Evolutionary conservation across 2,113 vertebrate species (phyloP).

Genomic region (Corydoras maculifer): DNA sequence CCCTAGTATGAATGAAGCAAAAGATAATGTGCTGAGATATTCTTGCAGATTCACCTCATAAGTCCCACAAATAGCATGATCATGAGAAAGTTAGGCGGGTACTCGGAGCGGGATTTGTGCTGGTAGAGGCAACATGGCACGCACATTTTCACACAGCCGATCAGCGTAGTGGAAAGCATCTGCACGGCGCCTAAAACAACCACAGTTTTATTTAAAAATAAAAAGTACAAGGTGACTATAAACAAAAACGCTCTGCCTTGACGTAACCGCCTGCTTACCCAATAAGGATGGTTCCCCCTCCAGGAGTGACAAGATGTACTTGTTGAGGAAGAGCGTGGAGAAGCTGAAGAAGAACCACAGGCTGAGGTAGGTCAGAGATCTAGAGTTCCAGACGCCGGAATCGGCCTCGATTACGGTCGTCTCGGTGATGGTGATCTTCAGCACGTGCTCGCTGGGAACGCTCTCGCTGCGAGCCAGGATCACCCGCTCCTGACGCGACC

Average conservation of each 20-base stretch:
- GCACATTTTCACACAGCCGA: conserved; percentile 84
- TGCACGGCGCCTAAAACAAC: conserved; percentile 78
- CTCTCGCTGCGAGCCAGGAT: conserved; percentile 73
- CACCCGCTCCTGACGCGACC: conserved; percentile 68
- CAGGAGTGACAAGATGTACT: conserved; percentile 88
- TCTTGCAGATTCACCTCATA: conserved; percentile 72
- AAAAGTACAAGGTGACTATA: neutral
- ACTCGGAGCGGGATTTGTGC: conserved; percentile 81
- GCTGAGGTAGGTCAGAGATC: conserved; percentile 75
- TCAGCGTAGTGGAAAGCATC: conserved; percentile 91
- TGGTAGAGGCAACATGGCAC: conserved; percentile 87
- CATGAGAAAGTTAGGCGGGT: conserved; percentile 88
- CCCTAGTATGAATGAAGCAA: no score
- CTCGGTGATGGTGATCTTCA: conserved; percentile 89
- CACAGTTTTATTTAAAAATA: neutral
- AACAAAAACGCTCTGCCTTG: no score
- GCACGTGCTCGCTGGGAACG: conserved; percentile 70
- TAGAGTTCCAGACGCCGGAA: conserved; percentile 78
- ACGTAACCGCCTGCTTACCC: conserved; percentile 60
- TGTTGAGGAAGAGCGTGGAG: conserved; percentile 95
- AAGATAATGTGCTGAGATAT: no score
- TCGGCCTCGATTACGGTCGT: conserved; percentile 85
- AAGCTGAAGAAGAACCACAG: conserved; percentile 98
- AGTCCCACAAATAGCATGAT: conserved; percentile 94
- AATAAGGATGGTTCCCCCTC: conserved; percentile 92